These are phyloP conservation scores for Aegypius monachus DNA, from an alignment of 2,113 vertebrate species.

Conservation along the genomic window DNA sequence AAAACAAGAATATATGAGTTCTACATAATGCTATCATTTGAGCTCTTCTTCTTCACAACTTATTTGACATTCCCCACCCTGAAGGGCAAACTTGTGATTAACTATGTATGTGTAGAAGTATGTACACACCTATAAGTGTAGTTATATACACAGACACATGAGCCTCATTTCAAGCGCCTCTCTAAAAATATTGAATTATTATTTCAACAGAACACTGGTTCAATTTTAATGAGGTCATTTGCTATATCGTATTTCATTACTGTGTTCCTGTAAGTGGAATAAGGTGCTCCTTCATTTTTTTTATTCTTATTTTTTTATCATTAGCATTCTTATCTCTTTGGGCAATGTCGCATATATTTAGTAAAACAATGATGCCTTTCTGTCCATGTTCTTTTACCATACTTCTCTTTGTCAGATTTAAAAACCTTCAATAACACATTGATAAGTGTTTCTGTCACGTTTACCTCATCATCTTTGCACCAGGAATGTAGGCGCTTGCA, in stretches of 20 bases:
- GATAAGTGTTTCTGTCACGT: background rate
- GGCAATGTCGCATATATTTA: background rate
- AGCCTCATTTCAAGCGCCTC: background rate
- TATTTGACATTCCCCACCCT: background rate
- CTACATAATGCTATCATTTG: background rate
- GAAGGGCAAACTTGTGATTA: background rate
- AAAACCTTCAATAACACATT: background rate
- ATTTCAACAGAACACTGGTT: background rate
- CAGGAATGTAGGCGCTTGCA: background rate
- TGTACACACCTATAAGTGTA: background rate
- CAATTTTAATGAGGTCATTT: background rate
- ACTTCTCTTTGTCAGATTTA: background rate
- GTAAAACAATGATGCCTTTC: background rate
- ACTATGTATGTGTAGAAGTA: background rate
- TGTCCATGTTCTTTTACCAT: background rate
- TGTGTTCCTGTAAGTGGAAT: background rate
- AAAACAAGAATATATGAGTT: background rate
- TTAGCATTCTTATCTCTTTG: background rate
- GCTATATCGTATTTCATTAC: background rate
- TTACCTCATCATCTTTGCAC: background rate
- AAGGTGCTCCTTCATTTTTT: background rate
- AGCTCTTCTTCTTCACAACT: background rate
- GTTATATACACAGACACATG: background rate
- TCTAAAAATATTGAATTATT: background rate
- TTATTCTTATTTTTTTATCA: background rate